A percentile compares a stretch with the other conserved stretches of the same genome.
Evolutionary conservation across 1,140 invertebrate species (phyloP).

Genomic region (Pectinophora gossypiella): DNA sequence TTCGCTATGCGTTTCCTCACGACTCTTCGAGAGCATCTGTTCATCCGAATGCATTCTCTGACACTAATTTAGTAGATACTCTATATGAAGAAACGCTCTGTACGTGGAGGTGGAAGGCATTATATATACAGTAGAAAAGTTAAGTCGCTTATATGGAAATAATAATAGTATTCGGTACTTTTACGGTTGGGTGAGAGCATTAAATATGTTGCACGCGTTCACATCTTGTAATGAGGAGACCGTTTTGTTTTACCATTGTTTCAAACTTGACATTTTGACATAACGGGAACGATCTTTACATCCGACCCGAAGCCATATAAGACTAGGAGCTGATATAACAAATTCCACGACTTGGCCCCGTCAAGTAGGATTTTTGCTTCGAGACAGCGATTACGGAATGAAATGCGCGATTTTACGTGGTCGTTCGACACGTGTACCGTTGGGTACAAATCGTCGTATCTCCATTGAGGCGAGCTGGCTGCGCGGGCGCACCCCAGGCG

Average conservation of each 20-base stretch:
- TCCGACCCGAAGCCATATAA: not conserved
- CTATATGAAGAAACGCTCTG: not conserved
- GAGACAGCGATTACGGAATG: slow-evolving; percentile 20
- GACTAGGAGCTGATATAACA: slow-evolving; percentile 10
- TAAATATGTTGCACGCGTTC: not conserved
- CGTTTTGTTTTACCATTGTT: not conserved
- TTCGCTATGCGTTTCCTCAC: not conserved
- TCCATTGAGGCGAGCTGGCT: slow-evolving; percentile 50
- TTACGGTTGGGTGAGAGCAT: slow-evolving; percentile 1
- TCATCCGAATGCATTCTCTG: not conserved
- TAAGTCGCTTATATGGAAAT: not conserved
- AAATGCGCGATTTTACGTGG: slow-evolving; percentile 26
- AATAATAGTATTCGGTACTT: slow-evolving; percentile 1
- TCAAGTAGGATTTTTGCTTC: slow-evolving; percentile 12
- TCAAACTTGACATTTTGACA: slow-evolving; percentile 3
- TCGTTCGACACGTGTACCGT: slow-evolving; percentile 52
- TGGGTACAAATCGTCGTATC: slow-evolving; percentile 57
- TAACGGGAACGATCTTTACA: slow-evolving; percentile 1
- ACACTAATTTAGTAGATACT: not conserved
- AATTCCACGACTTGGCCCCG: slow-evolving; percentile 23
- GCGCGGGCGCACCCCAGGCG: slow-evolving; percentile 52
- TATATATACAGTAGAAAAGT: not conserved
- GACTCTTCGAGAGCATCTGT: not conserved
- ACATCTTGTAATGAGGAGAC: slow-evolving; percentile 1
- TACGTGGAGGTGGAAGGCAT: no score